These are phyloP conservation scores for Idaea straminata DNA, from an alignment of 2,888 invertebrate species.

Conservation along the genomic window DNA sequence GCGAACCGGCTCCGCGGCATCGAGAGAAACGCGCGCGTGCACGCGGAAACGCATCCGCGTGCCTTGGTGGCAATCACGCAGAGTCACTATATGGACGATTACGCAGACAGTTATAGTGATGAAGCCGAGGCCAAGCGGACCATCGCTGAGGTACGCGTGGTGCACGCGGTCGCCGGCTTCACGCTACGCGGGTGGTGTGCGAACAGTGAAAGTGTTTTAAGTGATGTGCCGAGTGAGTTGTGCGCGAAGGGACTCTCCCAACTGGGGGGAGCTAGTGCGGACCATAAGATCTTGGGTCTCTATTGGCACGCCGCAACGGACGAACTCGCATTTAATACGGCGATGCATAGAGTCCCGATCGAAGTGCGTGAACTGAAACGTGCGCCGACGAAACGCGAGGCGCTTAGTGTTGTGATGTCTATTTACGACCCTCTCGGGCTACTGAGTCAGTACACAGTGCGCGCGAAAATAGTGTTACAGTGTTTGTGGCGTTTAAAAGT, in stretches of 20 bases:
- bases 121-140: background rate
- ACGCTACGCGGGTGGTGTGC: background rate
- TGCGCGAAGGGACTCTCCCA: too few relatives aligned
- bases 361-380: conserved; percentile 17
- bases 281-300: conserved; percentile 15
- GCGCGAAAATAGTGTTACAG: conserved; percentile 30
- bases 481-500: conserved; percentile 19
- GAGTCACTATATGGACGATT: too few relatives aligned
- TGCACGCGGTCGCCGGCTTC: background rate
- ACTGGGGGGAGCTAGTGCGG: too few relatives aligned
- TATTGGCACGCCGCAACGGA: conserved; percentile 23
- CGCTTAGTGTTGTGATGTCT: conserved; percentile 15
- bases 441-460: conserved; percentile 29
- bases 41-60: too few relatives aligned
- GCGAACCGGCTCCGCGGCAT: too few relatives aligned
- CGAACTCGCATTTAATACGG: conserved; percentile 20
- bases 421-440: conserved; percentile 22
- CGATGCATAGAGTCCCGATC: conserved; percentile 16
- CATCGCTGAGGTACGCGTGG: background rate
- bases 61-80: too few relatives aligned
- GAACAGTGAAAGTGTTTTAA: background rate
- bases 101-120: background rate
- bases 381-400: conserved; percentile 26
- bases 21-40: too few relatives aligned
- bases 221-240: conserved; percentile 4